These are phyloP conservation scores for Aplocera efformata DNA, from an alignment of 2,888 invertebrate species.

Conservation along the genomic window DNA sequence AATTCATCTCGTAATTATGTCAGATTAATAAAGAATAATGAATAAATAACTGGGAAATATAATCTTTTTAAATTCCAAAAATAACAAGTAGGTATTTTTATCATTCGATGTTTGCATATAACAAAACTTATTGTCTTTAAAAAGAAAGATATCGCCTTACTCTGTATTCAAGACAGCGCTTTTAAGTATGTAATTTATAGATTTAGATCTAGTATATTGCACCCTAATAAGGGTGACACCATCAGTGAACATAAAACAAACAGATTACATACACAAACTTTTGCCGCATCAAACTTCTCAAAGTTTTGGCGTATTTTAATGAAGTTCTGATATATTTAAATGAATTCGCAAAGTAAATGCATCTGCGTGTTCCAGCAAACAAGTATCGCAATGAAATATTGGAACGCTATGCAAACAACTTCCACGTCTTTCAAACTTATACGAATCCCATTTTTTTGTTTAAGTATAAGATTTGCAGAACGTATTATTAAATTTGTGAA, in stretches of 20 bases:
- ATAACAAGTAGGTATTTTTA: too few relatives aligned
- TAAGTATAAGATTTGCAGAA: constrained; percentile 3
- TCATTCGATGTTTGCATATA: too few relatives aligned
- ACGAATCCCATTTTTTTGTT: too few relatives aligned
- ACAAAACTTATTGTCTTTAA: too few relatives aligned
- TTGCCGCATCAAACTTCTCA: constrained; percentile 35
- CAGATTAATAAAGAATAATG: too few relatives aligned
- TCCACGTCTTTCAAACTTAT: not conserved
- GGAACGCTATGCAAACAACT: constrained; percentile 8
- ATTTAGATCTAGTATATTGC: not conserved
- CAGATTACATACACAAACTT: constrained; percentile 27
- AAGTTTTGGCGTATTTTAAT: constrained; percentile 7
- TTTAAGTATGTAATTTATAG: too few relatives aligned
- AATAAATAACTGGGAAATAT: too few relatives aligned
- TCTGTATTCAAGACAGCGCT: too few relatives aligned
- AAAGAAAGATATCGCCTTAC: too few relatives aligned
- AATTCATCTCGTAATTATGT: too few relatives aligned
- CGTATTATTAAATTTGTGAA: too few relatives aligned
- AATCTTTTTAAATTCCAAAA: too few relatives aligned
- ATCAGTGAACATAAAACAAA: constrained; percentile 10
- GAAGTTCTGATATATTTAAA: constrained; percentile 47
- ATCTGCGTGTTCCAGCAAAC: constrained; percentile 32
- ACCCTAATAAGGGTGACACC: not conserved
- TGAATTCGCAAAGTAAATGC: constrained; percentile 44
- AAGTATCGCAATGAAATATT: constrained; percentile 29